Evolutionary conservation across 2,888 invertebrate genomes (phyloP), one percentile per base, ranked within the genome.

Genomic region (Chrysolina americana): DNA sequence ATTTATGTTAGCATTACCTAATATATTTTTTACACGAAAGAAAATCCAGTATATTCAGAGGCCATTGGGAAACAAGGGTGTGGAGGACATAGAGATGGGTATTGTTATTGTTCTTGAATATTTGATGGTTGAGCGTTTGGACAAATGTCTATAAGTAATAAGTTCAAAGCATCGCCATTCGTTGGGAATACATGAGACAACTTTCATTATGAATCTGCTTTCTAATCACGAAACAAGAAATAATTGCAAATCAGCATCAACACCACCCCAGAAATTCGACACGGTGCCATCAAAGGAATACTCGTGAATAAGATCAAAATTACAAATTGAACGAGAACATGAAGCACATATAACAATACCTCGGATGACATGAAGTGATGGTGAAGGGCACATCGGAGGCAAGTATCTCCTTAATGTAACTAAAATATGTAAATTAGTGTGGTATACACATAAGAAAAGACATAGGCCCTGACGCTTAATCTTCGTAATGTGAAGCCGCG

Each of bases 381-480:
- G 59, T 59, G 21, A 47, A 41, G n/a, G 64, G 48, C 65, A 68
- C 48, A 75, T 71, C 68, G 68, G 50, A 70, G 50, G 68, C 62
- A 59, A 74, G 71, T 59, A 73, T 71, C 76, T 70, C 74, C 72
- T 72, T 70, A 70, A 76, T 71, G 74, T 70, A 23, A 71, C 70
- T 68, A 72, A 72, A 76, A 71, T 74, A 77, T 77, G 77, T 75
- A 75, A 75, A 77, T 77, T 77, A 75, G 68, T 53, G 72, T 72
- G 65, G 76, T 70, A 76, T 75, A 76, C 74, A 76, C 70, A 73
- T 70, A 76, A 76, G 71, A 75, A 78, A 75, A 75, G 75, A 71
- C 76, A 75, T 77, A 77, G 77, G 77, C 77, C 70, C 70, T 64
- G 72, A 70, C 75, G 76, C 78, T 79, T 79, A 75, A 79, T 79